These are phyloP conservation scores for Periophthalmus magnuspinnatus DNA, from an alignment of 2,797 vertebrate genomes.

Conservation along the genomic window DNA sequence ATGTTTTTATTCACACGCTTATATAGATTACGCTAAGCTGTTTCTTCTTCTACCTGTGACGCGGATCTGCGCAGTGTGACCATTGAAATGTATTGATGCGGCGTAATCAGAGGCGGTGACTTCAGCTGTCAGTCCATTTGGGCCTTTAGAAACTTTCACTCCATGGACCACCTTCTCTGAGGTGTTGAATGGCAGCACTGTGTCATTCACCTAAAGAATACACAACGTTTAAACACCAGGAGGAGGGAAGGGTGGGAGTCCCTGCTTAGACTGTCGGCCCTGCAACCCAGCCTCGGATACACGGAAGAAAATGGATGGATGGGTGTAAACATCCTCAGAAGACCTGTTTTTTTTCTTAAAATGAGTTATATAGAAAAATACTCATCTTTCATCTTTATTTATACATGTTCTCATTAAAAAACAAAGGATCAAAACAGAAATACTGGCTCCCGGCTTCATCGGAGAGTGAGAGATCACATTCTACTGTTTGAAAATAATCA, in stretches of 20 bases:
- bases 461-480: too few relatives aligned
- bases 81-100: slow-evolving; percentile 38
- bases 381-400: too few relatives aligned
- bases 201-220: slow-evolving; percentile 26
- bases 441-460: too few relatives aligned
- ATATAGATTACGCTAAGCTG: background rate
- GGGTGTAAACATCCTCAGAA: background rate
- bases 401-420: too few relatives aligned
- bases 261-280: too few relatives aligned
- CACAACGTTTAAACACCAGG: background rate
- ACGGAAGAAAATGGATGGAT: too few relatives aligned
- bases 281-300: too few relatives aligned
- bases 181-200: slow-evolving; percentile 5
- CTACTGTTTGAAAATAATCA: background rate
- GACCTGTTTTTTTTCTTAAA: too few relatives aligned
- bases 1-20: background rate
- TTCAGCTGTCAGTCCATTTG: slow-evolving; percentile 32
- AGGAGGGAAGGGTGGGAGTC: too few relatives aligned
- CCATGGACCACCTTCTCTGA: slow-evolving; percentile 13
- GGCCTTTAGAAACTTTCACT: slow-evolving; percentile 29
- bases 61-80: slow-evolving; percentile 23
- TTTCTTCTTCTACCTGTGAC: slow-evolving; percentile 16
- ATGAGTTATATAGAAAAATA: too few relatives aligned
- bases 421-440: too few relatives aligned
- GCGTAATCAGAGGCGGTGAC: slow-evolving; percentile 5